These are phyloP conservation scores for Rhyacichthys aspro DNA, from an alignment of 2,797 vertebrate species.

Conservation along the genomic window DNA sequence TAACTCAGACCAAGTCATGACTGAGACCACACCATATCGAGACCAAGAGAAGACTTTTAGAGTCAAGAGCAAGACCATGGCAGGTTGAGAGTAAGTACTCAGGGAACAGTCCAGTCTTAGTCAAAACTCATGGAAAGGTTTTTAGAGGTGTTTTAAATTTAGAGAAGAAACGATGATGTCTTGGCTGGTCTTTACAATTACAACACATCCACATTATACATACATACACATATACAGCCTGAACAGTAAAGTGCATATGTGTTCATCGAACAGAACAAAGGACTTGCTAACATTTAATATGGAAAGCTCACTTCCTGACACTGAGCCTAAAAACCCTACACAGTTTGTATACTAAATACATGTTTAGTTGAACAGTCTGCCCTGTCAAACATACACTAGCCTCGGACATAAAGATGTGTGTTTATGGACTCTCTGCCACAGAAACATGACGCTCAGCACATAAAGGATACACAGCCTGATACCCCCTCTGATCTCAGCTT, in stretches of 20 bases:
- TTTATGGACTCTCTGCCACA: slow-evolving; percentile 52
- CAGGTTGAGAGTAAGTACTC: no score
- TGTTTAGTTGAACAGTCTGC: neutral
- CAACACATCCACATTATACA: no score
- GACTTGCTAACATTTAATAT: neutral
- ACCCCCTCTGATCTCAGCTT: slow-evolving; percentile 62
- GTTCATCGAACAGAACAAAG: slow-evolving; percentile 3
- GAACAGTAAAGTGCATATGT: neutral
- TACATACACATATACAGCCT: neutral
- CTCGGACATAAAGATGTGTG: slow-evolving; percentile 10
- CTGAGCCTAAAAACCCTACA: neutral
- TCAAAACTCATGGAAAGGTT: no score
- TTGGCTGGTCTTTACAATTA: no score
- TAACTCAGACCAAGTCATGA: no score
- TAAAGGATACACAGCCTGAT: slow-evolving; percentile 55
- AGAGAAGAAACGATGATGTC: no score
- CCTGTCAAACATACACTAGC: slow-evolving; percentile 13
- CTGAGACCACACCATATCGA: no score
- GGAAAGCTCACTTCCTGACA: neutral
- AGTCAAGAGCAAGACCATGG: no score
- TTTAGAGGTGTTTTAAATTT: no score
- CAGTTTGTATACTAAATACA: neutral
- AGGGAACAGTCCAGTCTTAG: no score
- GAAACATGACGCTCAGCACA: slow-evolving; percentile 47
- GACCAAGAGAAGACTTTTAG: no score